Evolutionary conservation across 2,888 invertebrate species (phyloP), one percentile per base, ranked within the genome.

Genomic region (Meiosimyza platycephala): DNA sequence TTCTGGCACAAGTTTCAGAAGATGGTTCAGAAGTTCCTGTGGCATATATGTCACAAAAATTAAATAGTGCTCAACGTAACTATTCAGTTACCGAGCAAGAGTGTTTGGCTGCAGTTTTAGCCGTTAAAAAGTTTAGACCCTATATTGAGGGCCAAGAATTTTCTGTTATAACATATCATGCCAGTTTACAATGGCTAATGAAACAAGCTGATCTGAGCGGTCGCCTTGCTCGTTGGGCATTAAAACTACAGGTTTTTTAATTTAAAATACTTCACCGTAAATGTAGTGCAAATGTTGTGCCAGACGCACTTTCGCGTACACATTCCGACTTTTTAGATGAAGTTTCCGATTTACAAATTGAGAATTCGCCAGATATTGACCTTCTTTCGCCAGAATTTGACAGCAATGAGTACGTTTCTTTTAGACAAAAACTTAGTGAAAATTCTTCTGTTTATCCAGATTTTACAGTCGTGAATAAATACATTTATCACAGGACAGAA

Each of bases 51-150:
- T 74, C 72, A 5, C 71, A 74, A 59, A 75, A 76, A 51, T 69
- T 76, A 13, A 75, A 74, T 16, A 57, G 65, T 59, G 71, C 68
- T 47, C 75, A 76, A 52, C 63, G 71, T 6, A 72, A 75, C n/a
- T 76, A 76, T 66, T 72, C 69, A 2, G 76, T 76, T 4, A 74
- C 76, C 51, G 74, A 76, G 66, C 72, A 74, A 28, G 74, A 75
- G 47, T 76, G 74, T 52, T 66, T 72, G 16, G 73, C 76, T 12
- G 77, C 76, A 9, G 65, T 76, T 52, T 18, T 73, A 7, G 72
- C 71, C 54, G 73, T 75, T 1, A 52, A 75, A 62, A 75, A 62
- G 54, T 76, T 76, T 40, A 18, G 74, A 40, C 48, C 76, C 3
- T 76, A 76, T 57, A 69, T 76, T 6, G 76, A 76, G 60, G 80